Conservation (phyloP, 2,797 vertebrate genomes). For the Monodelphis domestica region DNA sequence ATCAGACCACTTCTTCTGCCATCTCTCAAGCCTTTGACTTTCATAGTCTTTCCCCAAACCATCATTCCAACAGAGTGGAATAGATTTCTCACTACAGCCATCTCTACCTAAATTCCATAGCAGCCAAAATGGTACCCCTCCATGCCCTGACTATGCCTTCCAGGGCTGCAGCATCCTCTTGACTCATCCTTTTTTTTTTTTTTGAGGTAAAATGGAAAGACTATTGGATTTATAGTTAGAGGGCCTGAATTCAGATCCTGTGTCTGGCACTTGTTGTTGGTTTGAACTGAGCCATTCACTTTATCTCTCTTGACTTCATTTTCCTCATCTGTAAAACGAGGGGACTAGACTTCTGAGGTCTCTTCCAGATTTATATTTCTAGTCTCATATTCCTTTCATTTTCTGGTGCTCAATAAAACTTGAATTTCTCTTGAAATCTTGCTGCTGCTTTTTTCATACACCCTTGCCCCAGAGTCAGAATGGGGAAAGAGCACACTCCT, state of each 20-base stretch:
- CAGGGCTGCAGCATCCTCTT: neutral
- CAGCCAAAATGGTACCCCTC: neutral
- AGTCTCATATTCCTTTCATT: neutral
- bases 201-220: neutral
- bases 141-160: neutral
- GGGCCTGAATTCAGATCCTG: neutral
- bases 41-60: neutral
- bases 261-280: too few relatives aligned
- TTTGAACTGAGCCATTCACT: too few relatives aligned
- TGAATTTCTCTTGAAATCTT: neutral
- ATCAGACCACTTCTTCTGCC: neutral
- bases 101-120: neutral
- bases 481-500: neutral
- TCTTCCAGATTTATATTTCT: neutral
- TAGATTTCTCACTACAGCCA: neutral
- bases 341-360: neutral
- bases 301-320: too few relatives aligned
- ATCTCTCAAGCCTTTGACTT: neutral
- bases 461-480: neutral
- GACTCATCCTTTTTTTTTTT: neutral
- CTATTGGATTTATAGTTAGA: neutral
- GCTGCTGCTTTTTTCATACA: neutral
- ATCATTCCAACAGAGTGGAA: neutral
- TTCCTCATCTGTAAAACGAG: neutral
- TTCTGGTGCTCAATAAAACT: neutral